Base-by-base conservation (phyloP, 1,140 invertebrate species). In the Cryptotermes secundus region DNA sequence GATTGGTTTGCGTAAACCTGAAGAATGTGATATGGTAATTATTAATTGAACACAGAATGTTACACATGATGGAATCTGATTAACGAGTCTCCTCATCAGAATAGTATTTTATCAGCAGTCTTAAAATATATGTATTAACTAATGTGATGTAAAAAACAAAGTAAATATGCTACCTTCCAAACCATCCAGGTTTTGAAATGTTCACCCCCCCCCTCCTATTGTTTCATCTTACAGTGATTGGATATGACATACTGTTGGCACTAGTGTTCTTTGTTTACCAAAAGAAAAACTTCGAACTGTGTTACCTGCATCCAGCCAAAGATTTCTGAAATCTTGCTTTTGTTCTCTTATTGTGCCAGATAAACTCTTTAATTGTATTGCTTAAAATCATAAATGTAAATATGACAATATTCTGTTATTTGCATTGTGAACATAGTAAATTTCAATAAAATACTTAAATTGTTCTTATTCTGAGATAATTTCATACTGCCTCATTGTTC, bases 11-110 rank as follows among this genome's bases (percentile, higher is more conserved):
- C 7, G n/a, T 31, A 16, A 31, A 72, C 53, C 59, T 72, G 59
- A n/a, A n/a, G n/a, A n/a, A 72, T 72, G 59, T 72, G 59, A 72
- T 72, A 72, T 49, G 59, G 59, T 72, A 72, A 72, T 72, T 72
- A 10, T 72, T 59, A 59, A n/a, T n/a, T n/a, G n/a, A 59, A 24
- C 19, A 59, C 24, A 3, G 16, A 59, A 7, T 24, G 53, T 9
- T 22, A 59, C 3, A 22, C 6, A 22, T 59, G 16, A 59, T 26
- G 26, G 19, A 59, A 59, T 59, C 19, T 22, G 19, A 10, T 19
- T 59, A 59, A 22, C 7, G 31, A 72, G n/a, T 72, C 31, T 31
- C 14, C n/a, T 72, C 22, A 6, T 72, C 26, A 72, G 19, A 31
- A n/a, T 72, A 72, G n/a, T 72, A 31, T 72, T 72, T 72, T 72